phyloP scores from a whole-genome alignment of 2,888 invertebrate genomes.

The Trypoxylon attenuatum region DNA sequence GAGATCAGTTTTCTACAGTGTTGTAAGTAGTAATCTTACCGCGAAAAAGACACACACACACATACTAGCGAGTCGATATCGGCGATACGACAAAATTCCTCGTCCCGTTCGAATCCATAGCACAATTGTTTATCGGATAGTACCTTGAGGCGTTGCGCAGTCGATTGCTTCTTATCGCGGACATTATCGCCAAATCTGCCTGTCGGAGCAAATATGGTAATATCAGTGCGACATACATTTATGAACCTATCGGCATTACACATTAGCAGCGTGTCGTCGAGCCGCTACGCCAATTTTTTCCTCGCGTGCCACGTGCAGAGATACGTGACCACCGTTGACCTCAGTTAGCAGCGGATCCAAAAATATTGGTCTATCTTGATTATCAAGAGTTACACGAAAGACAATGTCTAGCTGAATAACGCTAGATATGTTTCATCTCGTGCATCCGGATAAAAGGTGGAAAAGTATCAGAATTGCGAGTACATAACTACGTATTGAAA shows the following conservation, averaged over 20 bases:
- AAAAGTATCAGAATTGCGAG: no score
- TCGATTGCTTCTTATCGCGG: slow-evolving; percentile 68
- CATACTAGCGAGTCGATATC: no score
- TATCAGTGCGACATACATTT: slow-evolving; percentile 52
- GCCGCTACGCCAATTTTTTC: slow-evolving; percentile 46
- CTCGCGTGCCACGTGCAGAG: slow-evolving; percentile 19
- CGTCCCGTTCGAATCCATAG: slow-evolving; percentile 44
- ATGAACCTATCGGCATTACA: slow-evolving; percentile 52
- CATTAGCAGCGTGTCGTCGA: slow-evolving; percentile 59
- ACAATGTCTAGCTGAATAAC: no score
- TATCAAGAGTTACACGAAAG: no score
- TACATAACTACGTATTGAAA: no score
- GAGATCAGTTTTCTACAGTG: slow-evolving; percentile 17
- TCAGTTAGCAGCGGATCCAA: slow-evolving; percentile 36
- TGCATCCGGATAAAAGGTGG: no score
- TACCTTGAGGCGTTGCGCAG: slow-evolving; percentile 55
- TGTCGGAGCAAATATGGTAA: slow-evolving; percentile 70
- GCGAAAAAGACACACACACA: no score
- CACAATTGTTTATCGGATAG: slow-evolving; percentile 52
- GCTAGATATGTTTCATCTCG: no score
- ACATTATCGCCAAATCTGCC: slow-evolving; percentile 72
- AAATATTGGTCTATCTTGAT: no score
- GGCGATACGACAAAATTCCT: slow-evolving; percentile 53
- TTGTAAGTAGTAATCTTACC: no score
- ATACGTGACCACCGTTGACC: slow-evolving; percentile 31